phyloP scores from a whole-genome alignment of 1,140 invertebrate species.

The Sarcophaga bullata region DNA sequence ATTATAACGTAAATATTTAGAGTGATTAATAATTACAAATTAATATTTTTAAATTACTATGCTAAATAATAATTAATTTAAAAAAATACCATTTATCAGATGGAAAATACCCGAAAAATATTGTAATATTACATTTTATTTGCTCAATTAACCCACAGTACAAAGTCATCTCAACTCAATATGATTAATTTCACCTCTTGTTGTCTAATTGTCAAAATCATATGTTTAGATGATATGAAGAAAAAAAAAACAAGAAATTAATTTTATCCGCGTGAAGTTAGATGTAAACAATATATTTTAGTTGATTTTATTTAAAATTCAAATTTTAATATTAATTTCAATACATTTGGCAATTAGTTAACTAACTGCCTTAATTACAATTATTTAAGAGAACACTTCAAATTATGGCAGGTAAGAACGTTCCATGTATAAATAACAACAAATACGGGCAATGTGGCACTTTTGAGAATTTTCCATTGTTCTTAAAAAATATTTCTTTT shows the following conservation, averaged over 20 bases:
- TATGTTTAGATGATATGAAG: background rate
- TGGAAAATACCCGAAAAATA: no score
- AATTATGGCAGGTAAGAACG: slow-evolving; percentile 9
- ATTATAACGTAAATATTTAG: no score
- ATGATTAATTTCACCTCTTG: background rate
- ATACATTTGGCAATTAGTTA: no score
- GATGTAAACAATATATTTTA: slow-evolving; percentile 18
- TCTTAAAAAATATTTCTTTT: background rate
- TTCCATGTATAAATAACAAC: background rate
- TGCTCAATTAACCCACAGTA: no score
- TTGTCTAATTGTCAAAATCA: slow-evolving; percentile 14
- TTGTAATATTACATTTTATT: no score
- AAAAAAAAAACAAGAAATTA: background rate
- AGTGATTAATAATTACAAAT: no score
- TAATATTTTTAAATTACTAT: no score
- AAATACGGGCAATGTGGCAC: background rate
- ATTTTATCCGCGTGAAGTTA: slow-evolving; percentile 40
- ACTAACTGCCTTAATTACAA: background rate
- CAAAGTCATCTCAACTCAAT: background rate
- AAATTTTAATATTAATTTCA: slow-evolving; percentile 12
- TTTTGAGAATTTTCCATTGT: background rate
- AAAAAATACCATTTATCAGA: no score
- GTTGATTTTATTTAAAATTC: slow-evolving; percentile 31
- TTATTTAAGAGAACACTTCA: background rate
- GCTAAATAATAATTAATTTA: no score